Conservation (phyloP, 2,113 vertebrate genomes). For the Malurus melanocephalus region DNA sequence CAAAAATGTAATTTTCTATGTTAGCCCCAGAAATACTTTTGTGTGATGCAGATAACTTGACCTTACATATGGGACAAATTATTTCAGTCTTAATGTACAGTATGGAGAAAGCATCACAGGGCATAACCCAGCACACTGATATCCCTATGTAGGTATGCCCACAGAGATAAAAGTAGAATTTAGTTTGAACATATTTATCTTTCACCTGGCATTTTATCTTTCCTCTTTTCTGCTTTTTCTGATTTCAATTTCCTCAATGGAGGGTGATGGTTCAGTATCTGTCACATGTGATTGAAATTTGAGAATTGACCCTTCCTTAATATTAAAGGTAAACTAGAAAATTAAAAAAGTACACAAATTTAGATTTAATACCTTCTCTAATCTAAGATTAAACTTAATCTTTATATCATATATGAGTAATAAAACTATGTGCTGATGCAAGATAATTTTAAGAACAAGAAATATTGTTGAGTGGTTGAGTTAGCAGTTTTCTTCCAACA, state of each 20-base stretch:
- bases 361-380: neutral
- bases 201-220: neutral
- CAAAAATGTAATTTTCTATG: neutral
- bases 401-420: neutral
- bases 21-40: neutral
- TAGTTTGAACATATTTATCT: neutral
- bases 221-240: neutral
- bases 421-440: neutral
- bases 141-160: neutral
- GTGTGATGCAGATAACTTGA: neutral
- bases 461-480: neutral
- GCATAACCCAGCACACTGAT: neutral
- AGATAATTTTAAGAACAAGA: neutral
- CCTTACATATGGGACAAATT: neutral
- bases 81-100: neutral
- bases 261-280: neutral
- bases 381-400: neutral
- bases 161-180: neutral
- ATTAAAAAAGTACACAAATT: neutral
- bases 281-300: neutral
- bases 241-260: fast-evolving
- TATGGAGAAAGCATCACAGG: neutral
- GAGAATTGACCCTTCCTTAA: neutral
- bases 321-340: neutral
- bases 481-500: neutral